Evolutionary conservation across 2,888 invertebrate genomes (phyloP).

Genomic region (Petrophora chlorosata): DNA sequence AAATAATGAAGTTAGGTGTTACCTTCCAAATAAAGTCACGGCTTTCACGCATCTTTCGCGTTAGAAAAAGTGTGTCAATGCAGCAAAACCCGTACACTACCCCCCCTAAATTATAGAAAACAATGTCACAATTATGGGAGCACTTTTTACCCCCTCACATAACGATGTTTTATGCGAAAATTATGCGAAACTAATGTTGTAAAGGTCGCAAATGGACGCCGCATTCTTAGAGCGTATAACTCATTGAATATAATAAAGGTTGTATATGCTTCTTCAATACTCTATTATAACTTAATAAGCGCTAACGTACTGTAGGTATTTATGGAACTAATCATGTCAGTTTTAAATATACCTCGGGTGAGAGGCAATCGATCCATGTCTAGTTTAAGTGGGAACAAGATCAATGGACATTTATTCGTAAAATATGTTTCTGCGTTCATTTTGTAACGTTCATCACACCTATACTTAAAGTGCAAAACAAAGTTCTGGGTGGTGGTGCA

Average conservation of each 20-base stretch:
- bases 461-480: no score
- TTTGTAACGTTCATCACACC: no score
- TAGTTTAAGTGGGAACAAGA: no score
- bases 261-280: not conserved
- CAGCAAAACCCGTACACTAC: constrained; percentile 8
- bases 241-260: not conserved
- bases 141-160: constrained; percentile 44
- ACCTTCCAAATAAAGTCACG: constrained; percentile 1
- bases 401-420: no score
- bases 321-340: not conserved
- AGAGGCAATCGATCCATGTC: no score
- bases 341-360: no score
- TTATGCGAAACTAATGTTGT: constrained; percentile 45
- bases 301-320: not conserved
- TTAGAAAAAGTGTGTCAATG: constrained; percentile 26
- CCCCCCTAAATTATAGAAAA: constrained; percentile 38
- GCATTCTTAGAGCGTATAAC: constrained; percentile 25
- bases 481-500: no score
- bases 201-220: constrained; percentile 46
- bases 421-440: no score
- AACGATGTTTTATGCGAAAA: constrained; percentile 53
- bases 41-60: constrained; percentile 11
- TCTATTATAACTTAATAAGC: not conserved
- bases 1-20: not conserved
- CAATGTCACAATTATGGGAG: constrained; percentile 43